Evolutionary conservation across 2,113 vertebrate genomes (phyloP).

Genomic region (Serilophus lunatus): DNA sequence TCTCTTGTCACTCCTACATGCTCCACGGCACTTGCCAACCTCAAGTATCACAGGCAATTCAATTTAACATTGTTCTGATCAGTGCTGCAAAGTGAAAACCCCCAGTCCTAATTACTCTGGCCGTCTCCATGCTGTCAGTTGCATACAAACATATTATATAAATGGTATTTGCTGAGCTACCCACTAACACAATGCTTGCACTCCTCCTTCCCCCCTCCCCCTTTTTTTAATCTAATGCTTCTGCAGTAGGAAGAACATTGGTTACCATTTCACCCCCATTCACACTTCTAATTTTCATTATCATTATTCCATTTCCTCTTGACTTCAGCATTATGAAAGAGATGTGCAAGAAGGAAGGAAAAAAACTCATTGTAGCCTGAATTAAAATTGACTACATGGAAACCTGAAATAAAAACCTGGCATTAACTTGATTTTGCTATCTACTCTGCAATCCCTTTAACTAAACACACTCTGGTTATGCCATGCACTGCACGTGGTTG

Average conservation of each 20-base stretch:
- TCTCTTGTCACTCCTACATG: not conserved
- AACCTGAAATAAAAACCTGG: not conserved
- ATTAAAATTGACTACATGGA: not conserved
- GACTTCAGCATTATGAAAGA: not conserved
- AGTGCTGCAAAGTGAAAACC: accelerated
- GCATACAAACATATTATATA: not conserved
- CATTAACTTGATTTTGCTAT: not conserved
- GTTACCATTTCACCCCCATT: not conserved
- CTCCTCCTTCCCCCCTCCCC: accelerated
- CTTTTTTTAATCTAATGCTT: not conserved
- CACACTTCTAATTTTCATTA: not conserved
- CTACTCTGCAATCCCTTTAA: not conserved
- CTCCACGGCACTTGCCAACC: not conserved
- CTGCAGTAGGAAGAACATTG: not conserved
- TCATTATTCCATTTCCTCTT: not conserved
- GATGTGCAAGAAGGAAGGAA: not conserved
- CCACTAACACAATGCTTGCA: not conserved
- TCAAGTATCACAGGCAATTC: not conserved
- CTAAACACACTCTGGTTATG: not conserved
- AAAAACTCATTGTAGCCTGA: not conserved
- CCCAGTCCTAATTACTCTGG: not conserved
- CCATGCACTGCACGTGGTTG: not conserved
- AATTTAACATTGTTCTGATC: not conserved
- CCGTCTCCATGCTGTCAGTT: not conserved
- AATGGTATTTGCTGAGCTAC: not conserved